These are phyloP conservation scores for Drosophila eohydei DNA, from an alignment of 2,888 invertebrate genomes.

Conservation along the genomic window DNA sequence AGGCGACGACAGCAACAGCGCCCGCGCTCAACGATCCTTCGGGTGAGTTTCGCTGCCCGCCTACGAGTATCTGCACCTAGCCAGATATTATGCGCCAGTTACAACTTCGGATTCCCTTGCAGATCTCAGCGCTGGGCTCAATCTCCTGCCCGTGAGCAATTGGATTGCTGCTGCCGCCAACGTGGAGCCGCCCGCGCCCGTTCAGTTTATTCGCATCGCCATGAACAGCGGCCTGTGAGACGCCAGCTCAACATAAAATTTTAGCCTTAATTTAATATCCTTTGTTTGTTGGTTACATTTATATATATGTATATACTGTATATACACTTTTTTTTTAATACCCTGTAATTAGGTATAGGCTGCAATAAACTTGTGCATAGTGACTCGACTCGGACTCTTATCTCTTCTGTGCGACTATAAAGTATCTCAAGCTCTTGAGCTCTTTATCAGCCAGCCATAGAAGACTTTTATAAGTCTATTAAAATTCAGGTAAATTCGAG, in stretches of 20 bases:
- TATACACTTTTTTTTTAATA: slow-evolving; percentile 1
- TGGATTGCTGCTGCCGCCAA: slow-evolving; percentile 74
- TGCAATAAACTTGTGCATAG: slow-evolving; percentile 29
- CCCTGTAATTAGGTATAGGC: slow-evolving; percentile 10
- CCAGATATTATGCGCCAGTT: not conserved
- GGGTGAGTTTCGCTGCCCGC: slow-evolving; percentile 41
- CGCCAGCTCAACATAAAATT: slow-evolving; percentile 14
- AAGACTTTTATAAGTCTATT: not conserved
- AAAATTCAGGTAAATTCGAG: not conserved
- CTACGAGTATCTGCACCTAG: not conserved
- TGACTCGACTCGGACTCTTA: not conserved
- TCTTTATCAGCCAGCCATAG: not conserved
- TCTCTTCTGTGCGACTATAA: not conserved
- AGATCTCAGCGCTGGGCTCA: slow-evolving; percentile 70
- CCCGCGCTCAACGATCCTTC: slow-evolving; percentile 58
- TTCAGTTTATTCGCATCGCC: slow-evolving; percentile 64
- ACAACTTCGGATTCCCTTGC: slow-evolving; percentile 4
- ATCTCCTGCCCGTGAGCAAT: slow-evolving; percentile 64
- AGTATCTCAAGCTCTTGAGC: not conserved
- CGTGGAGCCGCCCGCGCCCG: slow-evolving; percentile 67
- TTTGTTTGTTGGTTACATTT: not conserved
- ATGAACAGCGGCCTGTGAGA: slow-evolving; percentile 78
- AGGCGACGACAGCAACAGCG: slow-evolving; percentile 30
- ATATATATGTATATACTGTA: not conserved
- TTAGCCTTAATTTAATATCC: slow-evolving; percentile 9